Percentiles rank a stretch among this genome's conserved stretches.
Conservation (phyloP, 2,113 vertebrate genomes). For the Amblyornis subalaris region DNA sequence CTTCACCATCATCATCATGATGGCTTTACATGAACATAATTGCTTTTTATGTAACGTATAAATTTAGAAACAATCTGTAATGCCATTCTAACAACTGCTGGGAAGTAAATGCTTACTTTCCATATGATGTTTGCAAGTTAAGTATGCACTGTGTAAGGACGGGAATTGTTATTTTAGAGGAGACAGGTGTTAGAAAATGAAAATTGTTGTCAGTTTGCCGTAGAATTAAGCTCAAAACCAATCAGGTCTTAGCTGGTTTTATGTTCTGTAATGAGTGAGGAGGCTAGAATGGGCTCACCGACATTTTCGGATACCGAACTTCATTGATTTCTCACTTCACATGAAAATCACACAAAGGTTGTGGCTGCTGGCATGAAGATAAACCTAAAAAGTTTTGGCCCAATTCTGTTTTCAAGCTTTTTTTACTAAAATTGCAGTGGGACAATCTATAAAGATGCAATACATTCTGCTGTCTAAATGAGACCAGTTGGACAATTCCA, state of each 20-base stretch:
- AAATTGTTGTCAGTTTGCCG: background rate
- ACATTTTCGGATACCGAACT: background rate
- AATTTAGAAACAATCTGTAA: constrained; percentile 13
- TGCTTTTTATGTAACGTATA: background rate
- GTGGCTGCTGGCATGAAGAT: background rate
- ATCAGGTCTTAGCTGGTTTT: background rate
- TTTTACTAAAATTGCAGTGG: background rate
- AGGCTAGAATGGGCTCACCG: background rate
- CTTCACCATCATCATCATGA: background rate
- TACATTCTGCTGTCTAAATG: background rate
- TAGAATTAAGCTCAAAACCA: background rate
- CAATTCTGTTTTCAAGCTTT: background rate
- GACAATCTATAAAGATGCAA: background rate
- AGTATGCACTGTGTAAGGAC: background rate
- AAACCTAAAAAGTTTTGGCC: background rate
- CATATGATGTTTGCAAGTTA: background rate
- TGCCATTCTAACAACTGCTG: background rate
- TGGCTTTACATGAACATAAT: background rate
- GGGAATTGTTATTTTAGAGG: background rate
- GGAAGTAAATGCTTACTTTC: background rate
- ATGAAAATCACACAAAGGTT: background rate
- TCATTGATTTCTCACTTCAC: background rate
- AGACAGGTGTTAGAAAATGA: background rate
- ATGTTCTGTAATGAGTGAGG: background rate
- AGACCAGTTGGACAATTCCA: background rate